A percentile compares a stretch with the other conserved stretches of the same genome.
phyloP scores from a whole-genome alignment of 2,113 vertebrate species.

The Oncorhynchus masou region DNA sequence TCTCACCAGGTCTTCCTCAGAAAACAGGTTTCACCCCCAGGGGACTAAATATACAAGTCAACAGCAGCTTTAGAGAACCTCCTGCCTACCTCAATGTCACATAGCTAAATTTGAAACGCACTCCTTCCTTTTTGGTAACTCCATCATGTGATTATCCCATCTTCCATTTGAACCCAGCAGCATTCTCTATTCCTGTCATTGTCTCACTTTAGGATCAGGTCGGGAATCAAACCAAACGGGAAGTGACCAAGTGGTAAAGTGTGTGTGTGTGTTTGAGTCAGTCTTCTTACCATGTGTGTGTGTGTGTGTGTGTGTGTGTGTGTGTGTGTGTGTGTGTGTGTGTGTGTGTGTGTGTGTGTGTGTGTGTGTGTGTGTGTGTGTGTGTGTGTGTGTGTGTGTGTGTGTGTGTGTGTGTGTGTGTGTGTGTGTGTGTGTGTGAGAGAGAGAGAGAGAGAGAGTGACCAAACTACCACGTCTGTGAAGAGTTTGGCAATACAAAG shows the following conservation, averaged over 20 bases:
- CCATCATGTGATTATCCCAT: neutral
- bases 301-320: too few relatives aligned
- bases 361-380: too few relatives aligned
- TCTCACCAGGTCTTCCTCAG: too few relatives aligned
- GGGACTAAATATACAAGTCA: too few relatives aligned
- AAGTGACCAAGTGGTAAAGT: neutral
- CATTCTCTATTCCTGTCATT: neutral
- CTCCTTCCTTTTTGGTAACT: conserved; percentile 25
- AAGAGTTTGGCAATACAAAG: neutral
- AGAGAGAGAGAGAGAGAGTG: neutral
- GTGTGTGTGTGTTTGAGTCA: too few relatives aligned
- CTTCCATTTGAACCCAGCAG: conserved; percentile 11
- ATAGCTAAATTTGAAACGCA: conserved; percentile 21
- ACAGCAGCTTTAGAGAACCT: conserved; percentile 2
- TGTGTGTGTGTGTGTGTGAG: too few relatives aligned
- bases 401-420: too few relatives aligned
- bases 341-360: too few relatives aligned
- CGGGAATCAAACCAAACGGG: conserved; percentile 8
- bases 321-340: too few relatives aligned
- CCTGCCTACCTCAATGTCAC: conserved; percentile 12
- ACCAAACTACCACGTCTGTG: neutral
- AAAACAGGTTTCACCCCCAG: too few relatives aligned
- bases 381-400: too few relatives aligned
- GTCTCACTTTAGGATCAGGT: neutral
- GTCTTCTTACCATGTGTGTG: too few relatives aligned